Base-by-base conservation (phyloP, 2,113 vertebrate species). In the Pithys albifrons region DNA sequence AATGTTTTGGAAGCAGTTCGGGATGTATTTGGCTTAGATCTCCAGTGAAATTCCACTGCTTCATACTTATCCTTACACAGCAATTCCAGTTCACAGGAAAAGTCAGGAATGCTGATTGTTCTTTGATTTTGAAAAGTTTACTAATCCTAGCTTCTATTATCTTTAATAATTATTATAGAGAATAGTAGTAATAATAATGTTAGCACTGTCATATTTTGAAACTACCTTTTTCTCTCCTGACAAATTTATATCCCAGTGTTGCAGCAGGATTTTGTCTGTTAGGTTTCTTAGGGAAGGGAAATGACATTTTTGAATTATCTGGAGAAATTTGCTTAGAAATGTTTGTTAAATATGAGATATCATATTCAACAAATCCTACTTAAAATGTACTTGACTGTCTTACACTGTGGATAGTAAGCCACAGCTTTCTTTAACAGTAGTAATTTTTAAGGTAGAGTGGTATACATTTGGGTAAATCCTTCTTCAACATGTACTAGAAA, bases 391-490 rank as follows among this genome's bases (percentile, higher is more conserved):
- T n/a, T 75, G 19, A 14, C 2, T 29, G 23, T 94, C 45, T 72
- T 37, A 22, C 33, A 27, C 14, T 24, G 33, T 43, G 29, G 6
- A 37, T 62, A 24, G 4, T 24, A 85, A 83, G 7, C 28, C 43
- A 8, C 12, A 20, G 10, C 9, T 37, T 17, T 33, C 48, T 79
- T 69, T 58, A 28, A 22, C 4, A 52, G 33, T 22, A 31, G 10
- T 39, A 7, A n/a, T 81, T 85, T 74, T 84, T 16, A 71, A 39
- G n/a, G 22, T 9, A 7, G 6, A 13, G 12, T 6, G 52, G 23
- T 73, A 22, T 3, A 1, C 6, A 2, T 3, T n/a, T 31, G 27
- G 8, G 27, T 59, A 24, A 3, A 1, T 69, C 43, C 49, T 64
- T 74, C 46, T 66, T 64, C 65, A 62, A 3, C 19, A 6, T 1